Base-by-base conservation (phyloP, 2,797 vertebrate species). In the Sebastes oblongus region DNA sequence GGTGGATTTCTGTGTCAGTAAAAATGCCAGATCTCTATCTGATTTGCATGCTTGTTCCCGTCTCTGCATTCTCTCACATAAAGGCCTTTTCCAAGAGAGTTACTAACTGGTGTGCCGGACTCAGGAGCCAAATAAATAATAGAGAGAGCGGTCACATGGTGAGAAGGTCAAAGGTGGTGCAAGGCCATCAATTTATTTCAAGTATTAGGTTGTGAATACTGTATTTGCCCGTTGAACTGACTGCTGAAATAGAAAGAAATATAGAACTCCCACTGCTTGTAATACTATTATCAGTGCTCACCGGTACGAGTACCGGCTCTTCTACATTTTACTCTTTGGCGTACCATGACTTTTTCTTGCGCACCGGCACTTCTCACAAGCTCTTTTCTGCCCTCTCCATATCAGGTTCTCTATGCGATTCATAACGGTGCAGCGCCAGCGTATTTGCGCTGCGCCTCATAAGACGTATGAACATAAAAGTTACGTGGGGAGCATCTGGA, bases 1-100 rank as follows among this genome's bases (percentile, higher is more conserved):
- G 88, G 81, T 81, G 86, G 70, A 89, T 91, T 92, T 92, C 86
- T 72, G 69, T 59, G 65, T 90, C 84, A 77, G 86, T 92, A 91
- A 92, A 94, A 87, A 84, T 62, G 84, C 80, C 89, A 88, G 71
- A 81, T 77, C 72, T 73, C 78, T 71, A 58, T 80, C 78, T 92
- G 83, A 93, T 93, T 92, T 91, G 88, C 89, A 89, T 92, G 78
- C 84, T 78, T 75, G 66, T 77, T 83, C 78, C 82, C n/a, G 36
- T 77, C 74, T 80, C 86, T 74, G 81, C 72, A 70, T 84, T 82
- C 72, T 67, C 50, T 66, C 78, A 42, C 74, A 74, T 85, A 82
- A 87, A 90, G 54, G 55, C 25, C 36, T 72, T 7, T 56, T 72
- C 61, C 62, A 3, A 8, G 13, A 50, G 52, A 75, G 60, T 56